These are phyloP conservation scores for Girardia tigrina DNA, from an alignment of 2,888 invertebrate species.

Conservation along the genomic window DNA sequence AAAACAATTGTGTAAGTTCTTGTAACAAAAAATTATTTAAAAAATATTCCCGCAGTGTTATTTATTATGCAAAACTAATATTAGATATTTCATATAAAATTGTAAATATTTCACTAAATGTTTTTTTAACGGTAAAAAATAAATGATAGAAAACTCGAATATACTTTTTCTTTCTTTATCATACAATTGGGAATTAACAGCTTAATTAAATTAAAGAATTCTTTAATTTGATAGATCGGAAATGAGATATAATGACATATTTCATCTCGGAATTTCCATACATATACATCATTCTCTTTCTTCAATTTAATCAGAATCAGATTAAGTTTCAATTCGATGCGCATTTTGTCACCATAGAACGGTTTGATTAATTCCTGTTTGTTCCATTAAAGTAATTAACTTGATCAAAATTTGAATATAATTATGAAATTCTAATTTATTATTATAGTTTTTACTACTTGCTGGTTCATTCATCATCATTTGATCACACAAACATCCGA, in stretches of 20 bases:
- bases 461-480: too few relatives aligned
- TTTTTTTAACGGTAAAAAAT: too few relatives aligned
- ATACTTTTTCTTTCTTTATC: not conserved
- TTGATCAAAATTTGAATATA: not conserved
- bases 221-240: not conserved
- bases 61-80: too few relatives aligned
- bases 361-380: not conserved
- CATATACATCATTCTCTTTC: not conserved
- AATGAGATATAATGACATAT: constrained; percentile 14
- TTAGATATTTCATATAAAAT: too few relatives aligned
- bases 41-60: too few relatives aligned
- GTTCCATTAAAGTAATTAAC: not conserved
- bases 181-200: not conserved
- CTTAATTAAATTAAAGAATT: not conserved
- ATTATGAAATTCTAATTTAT: too few relatives aligned
- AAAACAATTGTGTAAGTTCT: too few relatives aligned
- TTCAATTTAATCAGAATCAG: not conserved
- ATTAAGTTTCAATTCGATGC: not conserved
- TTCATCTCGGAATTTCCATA: constrained; percentile 14
- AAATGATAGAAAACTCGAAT: too few relatives aligned
- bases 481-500: too few relatives aligned
- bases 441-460: too few relatives aligned
- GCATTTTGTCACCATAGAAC: not conserved
- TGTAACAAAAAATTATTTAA: too few relatives aligned
- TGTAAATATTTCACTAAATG: too few relatives aligned